Conservation (phyloP, 2,888 invertebrate genomes). For the Agelastica alni region DNA sequence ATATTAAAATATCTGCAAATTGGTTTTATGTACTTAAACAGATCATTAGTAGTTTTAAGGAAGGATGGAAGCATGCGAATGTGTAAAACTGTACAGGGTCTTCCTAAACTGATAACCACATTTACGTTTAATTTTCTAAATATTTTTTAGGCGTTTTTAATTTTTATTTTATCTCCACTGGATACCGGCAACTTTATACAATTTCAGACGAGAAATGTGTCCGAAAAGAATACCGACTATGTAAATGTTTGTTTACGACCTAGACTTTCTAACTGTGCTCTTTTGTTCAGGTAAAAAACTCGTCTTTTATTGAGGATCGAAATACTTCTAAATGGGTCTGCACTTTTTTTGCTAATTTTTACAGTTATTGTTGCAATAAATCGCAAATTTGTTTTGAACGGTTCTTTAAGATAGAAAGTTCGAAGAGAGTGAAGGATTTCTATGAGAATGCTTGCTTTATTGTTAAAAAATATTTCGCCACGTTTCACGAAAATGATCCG, state of each 20-base stretch:
- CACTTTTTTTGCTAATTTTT: conserved; percentile 18
- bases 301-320: conserved; percentile 10
- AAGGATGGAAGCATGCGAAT: too few relatives aligned
- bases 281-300: conserved; percentile 19
- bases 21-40: too few relatives aligned
- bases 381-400: conserved; percentile 26
- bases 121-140: too few relatives aligned
- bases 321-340: conserved; percentile 7
- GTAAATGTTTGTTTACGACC: conserved; percentile 9
- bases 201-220: background rate
- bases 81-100: too few relatives aligned
- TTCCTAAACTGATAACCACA: too few relatives aligned
- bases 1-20: too few relatives aligned
- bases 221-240: background rate
- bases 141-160: too few relatives aligned
- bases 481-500: background rate
- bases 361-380: conserved; percentile 30
- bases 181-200: background rate
- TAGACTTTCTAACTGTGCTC: conserved; percentile 10
- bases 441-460: background rate
- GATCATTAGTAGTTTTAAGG: too few relatives aligned
- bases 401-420: background rate
- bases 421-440: background rate
- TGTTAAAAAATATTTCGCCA: background rate
- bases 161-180: too few relatives aligned